Percentiles rank a stretch among this genome's conserved stretches.
Conservation (phyloP, 2,113 vertebrate genomes). For the Bujurquina vittata region DNA sequence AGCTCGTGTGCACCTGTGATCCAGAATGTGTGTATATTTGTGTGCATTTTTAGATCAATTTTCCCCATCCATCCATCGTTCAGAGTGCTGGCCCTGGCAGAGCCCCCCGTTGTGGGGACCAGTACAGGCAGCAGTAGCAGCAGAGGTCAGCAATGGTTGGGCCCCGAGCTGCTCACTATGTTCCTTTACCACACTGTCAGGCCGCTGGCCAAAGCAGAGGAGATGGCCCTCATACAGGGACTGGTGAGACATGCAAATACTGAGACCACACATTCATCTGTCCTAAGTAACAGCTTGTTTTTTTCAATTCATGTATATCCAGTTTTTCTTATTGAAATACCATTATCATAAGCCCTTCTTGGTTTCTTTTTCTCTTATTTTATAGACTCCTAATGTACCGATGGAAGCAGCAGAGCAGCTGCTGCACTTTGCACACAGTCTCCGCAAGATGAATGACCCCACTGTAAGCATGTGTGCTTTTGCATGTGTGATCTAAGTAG, state of each 20-base stretch:
- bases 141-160: constrained; percentile 90
- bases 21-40: not conserved
- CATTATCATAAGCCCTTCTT: not conserved
- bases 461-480: constrained; percentile 81
- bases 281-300: not conserved
- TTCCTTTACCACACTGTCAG: constrained; percentile 91
- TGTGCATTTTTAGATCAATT: constrained; percentile 81
- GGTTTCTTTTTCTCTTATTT: not conserved
- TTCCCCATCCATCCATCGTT: constrained; percentile 93
- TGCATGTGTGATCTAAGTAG: not conserved
- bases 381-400: constrained; percentile 85
- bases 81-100: constrained; percentile 91
- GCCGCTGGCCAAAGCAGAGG: constrained; percentile 87
- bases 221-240: constrained; percentile 85
- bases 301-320: not conserved
- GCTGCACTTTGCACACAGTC: constrained; percentile 88
- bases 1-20: not conserved
- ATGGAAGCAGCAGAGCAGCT: constrained; percentile 86
- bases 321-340: not conserved
- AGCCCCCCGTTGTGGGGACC: constrained; percentile 86
- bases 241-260: constrained; percentile 82
- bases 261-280: not conserved
- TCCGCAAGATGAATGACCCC: constrained; percentile 87
- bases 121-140: constrained; percentile 46
- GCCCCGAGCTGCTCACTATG: constrained; percentile 93